phyloP scores from a whole-genome alignment of 2,797 vertebrate species.

The Diplodus puntazzo region DNA sequence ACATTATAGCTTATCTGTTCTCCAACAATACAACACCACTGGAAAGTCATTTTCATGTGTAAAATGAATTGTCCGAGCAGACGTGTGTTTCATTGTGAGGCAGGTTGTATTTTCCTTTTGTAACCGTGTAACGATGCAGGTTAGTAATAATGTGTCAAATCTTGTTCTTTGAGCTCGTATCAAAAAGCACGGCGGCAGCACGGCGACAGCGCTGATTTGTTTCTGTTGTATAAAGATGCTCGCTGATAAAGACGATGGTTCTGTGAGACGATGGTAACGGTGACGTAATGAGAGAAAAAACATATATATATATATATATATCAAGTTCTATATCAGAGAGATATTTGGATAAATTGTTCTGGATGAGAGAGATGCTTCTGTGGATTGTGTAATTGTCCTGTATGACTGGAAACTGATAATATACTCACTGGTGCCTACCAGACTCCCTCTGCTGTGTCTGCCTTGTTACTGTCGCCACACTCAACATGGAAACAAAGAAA shows the following conservation, averaged over 20 bases:
- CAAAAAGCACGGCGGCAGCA: conserved; percentile 44
- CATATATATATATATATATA: conserved; percentile 33
- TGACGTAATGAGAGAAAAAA: conserved; percentile 12
- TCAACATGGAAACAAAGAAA: not conserved
- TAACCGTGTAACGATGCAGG: conserved; percentile 71
- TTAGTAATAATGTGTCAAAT: conserved; percentile 77
- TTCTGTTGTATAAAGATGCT: conserved; percentile 29
- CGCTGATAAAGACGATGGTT: conserved; percentile 21
- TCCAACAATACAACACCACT: conserved; percentile 42
- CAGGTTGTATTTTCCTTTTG: conserved; percentile 71
- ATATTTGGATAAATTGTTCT: conserved; percentile 60
- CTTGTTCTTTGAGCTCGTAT: conserved; percentile 71
- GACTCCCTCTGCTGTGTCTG: conserved; percentile 71
- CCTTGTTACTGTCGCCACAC: conserved; percentile 58
- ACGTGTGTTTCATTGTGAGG: conserved; percentile 58
- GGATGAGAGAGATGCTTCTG: conserved; percentile 71
- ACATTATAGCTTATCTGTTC: conserved; percentile 69
- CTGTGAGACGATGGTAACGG: conserved; percentile 16
- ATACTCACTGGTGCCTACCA: conserved; percentile 83
- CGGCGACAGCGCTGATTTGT: conserved; percentile 29
- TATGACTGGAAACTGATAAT: conserved; percentile 82
- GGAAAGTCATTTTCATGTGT: conserved; percentile 63
- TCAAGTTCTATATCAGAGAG: conserved; percentile 59
- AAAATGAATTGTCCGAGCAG: conserved; percentile 60
- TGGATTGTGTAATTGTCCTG: conserved; percentile 79